Conservation (phyloP, 2,797 vertebrate species). For the Rousettus madagascariensis region DNA sequence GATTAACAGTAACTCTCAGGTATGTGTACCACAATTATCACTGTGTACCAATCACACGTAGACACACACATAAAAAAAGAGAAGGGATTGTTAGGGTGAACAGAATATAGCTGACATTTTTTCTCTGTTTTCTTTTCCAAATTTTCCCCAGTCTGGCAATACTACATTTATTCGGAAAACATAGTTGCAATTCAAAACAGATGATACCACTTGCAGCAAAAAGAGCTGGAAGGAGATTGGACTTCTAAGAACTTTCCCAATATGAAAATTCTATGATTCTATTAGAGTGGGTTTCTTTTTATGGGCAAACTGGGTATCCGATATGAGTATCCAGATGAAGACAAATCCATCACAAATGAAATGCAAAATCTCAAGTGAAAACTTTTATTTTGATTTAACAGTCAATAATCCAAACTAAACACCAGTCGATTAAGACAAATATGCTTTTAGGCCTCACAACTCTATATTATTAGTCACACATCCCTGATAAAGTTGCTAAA, state of each 20-base stretch:
- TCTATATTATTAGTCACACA: conserved; percentile 82
- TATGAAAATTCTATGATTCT: conserved; percentile 46
- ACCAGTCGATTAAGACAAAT: conserved; percentile 81
- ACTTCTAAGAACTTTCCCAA: conserved; percentile 37
- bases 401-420: conserved; percentile 79
- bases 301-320: conserved; percentile 48
- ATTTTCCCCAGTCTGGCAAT: conserved; percentile 25
- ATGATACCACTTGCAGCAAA: conserved; percentile 33
- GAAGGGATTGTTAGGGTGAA: neutral
- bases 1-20: neutral
- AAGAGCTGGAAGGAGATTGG: conserved; percentile 34
- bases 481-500: conserved; percentile 81
- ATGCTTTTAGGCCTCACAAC: conserved; percentile 71
- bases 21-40: neutral
- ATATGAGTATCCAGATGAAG: conserved; percentile 49
- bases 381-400: conserved; percentile 78
- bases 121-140: conserved; percentile 8
- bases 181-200: conserved; percentile 56
- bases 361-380: conserved; percentile 73
- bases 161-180: conserved; percentile 50
- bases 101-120: neutral
- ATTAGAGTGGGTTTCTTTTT: neutral
- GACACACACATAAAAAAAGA: neutral
- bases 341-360: conserved; percentile 69
- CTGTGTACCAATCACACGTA: neutral